Base-by-base conservation (phyloP, 1,140 invertebrate genomes). In the Anastatus disparis region DNA sequence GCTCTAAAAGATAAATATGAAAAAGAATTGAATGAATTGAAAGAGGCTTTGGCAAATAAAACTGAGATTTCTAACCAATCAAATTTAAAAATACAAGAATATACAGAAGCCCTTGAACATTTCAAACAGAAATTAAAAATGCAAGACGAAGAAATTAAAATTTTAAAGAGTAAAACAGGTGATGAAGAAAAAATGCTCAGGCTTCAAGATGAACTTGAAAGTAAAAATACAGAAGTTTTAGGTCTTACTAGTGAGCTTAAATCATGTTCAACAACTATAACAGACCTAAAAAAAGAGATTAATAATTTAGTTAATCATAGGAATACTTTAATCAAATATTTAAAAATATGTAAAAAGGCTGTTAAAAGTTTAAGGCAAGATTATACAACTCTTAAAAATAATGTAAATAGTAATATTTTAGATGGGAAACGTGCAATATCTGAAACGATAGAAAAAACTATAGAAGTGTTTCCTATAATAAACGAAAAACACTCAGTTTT, bases 21-120 rank as follows among this genome's bases (percentile, higher is more conserved):
- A 44, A 70, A 75, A 22, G 77, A 82, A 71, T 12, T 81, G 22
- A 69, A 77, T 27, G 72, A 78, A 17, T 70, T 80, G 24, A 77
- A 77, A 7, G 27, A 63, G 12, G 68, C 31, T 9, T 56, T 82
- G 35, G 38, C 40, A 0, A 74, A 77, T 10, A 78, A 77, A 66
- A 74, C 77, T 10, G 69, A 75, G 8, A 70, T 75, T 22, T 80
- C 72, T 17, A 65, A 78, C 31, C 56, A 76, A 73, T 75, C 76
- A 22, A 76, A 70, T 50, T 70, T 70, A 10, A 79, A 77, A 70
- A 50, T 78, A 42, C 55, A 79, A 46, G 72, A 77, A 13, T 78
- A 79, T 31, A 50, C 69, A 22, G 46, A 42, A 6, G 68, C 65
- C 22, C 22, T 78, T 10, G 74, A 80, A 50, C 72, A 77, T 7